Percentiles rank a stretch among this genome's conserved stretches.
phyloP scores from a whole-genome alignment of 53 echinoderm and acorn worm species.

The Actinopyga echinites region DNA sequence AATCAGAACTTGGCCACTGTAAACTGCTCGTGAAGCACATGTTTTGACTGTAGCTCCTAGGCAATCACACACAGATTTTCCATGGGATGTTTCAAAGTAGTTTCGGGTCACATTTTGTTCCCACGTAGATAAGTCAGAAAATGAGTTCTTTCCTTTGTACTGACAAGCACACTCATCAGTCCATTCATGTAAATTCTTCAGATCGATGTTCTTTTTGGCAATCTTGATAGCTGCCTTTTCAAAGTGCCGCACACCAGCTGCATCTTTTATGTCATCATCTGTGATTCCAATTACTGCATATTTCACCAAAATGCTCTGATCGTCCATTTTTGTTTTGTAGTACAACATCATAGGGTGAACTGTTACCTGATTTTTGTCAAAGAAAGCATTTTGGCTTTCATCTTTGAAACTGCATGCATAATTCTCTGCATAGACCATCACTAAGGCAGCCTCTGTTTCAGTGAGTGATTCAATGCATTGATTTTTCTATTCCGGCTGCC shows the following conservation, averaged over 20 bases:
- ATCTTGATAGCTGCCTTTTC: constrained; percentile 2
- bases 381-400: constrained; percentile 17
- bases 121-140: not conserved
- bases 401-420: constrained; percentile 13
- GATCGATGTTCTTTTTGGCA: not conserved
- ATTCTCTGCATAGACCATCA: constrained; percentile 1
- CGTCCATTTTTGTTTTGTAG: not conserved
- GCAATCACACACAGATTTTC: not conserved
- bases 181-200: constrained; percentile 22
- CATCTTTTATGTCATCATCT: constrained; percentile 10
- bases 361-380: constrained; percentile 20
- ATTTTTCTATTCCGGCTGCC: not conserved
- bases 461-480: not conserved
- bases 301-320: not conserved
- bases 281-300: constrained; percentile 9
- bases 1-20: not conserved
- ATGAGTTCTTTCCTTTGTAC: constrained; percentile 5
- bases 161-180: constrained; percentile 4
- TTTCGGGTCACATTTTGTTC: not conserved
- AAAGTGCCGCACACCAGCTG: not conserved
- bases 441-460: not conserved
- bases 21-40: not conserved
- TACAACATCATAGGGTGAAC: constrained; percentile 11
- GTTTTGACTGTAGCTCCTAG: not conserved
- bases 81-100: not conserved